These are phyloP conservation scores for Drosophila burlai DNA, from an alignment of 1,140 invertebrate genomes.

Conservation along the genomic window DNA sequence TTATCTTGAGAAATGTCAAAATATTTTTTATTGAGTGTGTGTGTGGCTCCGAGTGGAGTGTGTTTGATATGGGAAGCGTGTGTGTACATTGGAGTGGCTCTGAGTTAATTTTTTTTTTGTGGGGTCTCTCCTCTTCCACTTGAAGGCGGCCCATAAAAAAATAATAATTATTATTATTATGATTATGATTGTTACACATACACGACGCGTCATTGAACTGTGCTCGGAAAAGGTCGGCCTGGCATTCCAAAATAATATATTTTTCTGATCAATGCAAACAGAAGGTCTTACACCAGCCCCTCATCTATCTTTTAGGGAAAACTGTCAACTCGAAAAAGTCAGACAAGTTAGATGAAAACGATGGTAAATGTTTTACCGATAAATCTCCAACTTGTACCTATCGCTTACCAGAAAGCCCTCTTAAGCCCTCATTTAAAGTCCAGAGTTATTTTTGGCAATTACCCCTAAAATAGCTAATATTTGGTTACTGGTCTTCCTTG, in stretches of 20 bases:
- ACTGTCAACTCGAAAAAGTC: constrained; percentile 54
- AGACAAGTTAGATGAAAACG: constrained; percentile 6
- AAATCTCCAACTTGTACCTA: not conserved
- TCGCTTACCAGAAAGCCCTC: constrained; percentile 28
- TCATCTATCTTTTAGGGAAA: constrained; percentile 17
- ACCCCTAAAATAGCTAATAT: constrained; percentile 25
- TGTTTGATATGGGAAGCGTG: constrained; percentile 43
- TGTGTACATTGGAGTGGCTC: constrained; percentile 77
- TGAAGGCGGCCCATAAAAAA: constrained; percentile 58
- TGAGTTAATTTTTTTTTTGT: constrained; percentile 23
- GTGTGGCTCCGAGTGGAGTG: constrained; percentile 16
- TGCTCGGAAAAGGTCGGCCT: constrained; percentile 65
- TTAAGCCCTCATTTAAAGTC: constrained; percentile 9
- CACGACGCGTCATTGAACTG: constrained; percentile 76
- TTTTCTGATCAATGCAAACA: constrained; percentile 39
- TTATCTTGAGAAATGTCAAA: constrained; percentile 71
- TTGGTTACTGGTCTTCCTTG: constrained; percentile 8
- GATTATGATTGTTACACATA: constrained; percentile 57
- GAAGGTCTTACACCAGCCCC: constrained; percentile 15
- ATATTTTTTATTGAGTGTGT: constrained; percentile 55
- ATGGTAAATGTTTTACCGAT: constrained; percentile 26
- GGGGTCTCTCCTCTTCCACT: constrained; percentile 57
- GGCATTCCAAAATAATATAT: constrained; percentile 37
- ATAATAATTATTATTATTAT: constrained; percentile 66
- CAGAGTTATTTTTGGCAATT: constrained; percentile 42